Percentiles rank a stretch among this genome's conserved stretches.
phyloP scores from a whole-genome alignment of 2,888 invertebrate genomes.

The Leucozona laternaria region DNA sequence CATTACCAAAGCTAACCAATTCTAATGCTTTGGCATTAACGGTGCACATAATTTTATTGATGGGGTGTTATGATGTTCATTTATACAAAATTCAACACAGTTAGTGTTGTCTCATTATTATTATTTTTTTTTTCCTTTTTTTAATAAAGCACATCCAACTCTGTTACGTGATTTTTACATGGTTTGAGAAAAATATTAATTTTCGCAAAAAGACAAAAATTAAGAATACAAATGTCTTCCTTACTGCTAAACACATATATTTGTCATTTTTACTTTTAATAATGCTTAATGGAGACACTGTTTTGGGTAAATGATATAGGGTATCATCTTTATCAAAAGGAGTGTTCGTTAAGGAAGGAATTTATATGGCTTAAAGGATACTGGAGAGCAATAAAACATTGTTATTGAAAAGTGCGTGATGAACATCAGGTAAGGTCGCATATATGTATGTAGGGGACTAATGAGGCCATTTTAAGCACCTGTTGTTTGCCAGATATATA shows the following conservation, averaged over 20 bases:
- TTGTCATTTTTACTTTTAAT: constrained; percentile 26
- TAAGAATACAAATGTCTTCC: background rate
- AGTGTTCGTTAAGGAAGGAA: background rate
- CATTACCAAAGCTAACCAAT: constrained; percentile 68
- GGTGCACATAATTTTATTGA: constrained; percentile 75
- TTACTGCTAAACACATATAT: constrained; percentile 14
- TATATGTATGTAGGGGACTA: no score
- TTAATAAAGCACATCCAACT: background rate
- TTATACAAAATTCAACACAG: constrained; percentile 42
- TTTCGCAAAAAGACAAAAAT: background rate
- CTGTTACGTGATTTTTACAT: constrained; percentile 2
- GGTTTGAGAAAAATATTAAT: constrained; percentile 17
- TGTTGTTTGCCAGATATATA: no score
- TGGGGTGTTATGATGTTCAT: constrained; percentile 73
- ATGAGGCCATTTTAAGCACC: no score
- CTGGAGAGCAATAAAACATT: background rate
- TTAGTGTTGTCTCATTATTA: background rate
- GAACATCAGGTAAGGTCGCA: background rate
- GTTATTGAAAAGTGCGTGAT: background rate
- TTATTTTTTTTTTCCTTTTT: background rate
- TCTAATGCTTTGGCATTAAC: constrained; percentile 71
- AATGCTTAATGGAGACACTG: constrained; percentile 6
- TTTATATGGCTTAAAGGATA: background rate
- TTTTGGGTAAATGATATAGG: background rate
- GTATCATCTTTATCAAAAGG: background rate